A percentile compares a stretch with the other conserved stretches of the same genome.
phyloP scores from a whole-genome alignment of 1,140 invertebrate species.

The Sitobion miscanthi region DNA sequence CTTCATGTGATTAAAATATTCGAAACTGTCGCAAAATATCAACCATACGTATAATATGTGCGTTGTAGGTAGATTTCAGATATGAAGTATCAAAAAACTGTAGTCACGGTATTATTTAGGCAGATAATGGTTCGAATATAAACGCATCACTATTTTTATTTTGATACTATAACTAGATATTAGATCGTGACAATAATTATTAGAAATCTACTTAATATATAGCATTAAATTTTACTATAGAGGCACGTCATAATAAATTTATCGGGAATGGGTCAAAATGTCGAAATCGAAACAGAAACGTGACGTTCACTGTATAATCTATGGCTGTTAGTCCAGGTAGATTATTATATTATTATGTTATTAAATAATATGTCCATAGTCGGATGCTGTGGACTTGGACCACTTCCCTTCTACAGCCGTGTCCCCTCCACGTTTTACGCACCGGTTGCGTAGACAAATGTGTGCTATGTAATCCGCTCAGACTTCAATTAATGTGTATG shows the following conservation, averaged over 20 bases:
- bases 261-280: background rate
- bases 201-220: background rate
- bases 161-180: background rate
- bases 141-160: background rate
- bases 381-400: background rate
- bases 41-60: too few relatives aligned
- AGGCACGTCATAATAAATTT: background rate
- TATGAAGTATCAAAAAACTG: too few relatives aligned
- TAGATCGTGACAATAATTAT: background rate
- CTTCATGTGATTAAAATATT: background rate
- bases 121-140: background rate
- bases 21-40: background rate
- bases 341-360: background rate
- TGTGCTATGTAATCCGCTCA: background rate
- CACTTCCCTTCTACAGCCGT: background rate
- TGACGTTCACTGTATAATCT: background rate
- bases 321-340: background rate
- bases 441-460: background rate
- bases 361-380: background rate
- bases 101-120: background rate
- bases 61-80: background rate
- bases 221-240: background rate
- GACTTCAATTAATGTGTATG: too few relatives aligned
- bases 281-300: background rate
- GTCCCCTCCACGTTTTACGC: background rate